Conservation (phyloP, 2,888 invertebrate genomes). For the Deilephila elpenor region DNA sequence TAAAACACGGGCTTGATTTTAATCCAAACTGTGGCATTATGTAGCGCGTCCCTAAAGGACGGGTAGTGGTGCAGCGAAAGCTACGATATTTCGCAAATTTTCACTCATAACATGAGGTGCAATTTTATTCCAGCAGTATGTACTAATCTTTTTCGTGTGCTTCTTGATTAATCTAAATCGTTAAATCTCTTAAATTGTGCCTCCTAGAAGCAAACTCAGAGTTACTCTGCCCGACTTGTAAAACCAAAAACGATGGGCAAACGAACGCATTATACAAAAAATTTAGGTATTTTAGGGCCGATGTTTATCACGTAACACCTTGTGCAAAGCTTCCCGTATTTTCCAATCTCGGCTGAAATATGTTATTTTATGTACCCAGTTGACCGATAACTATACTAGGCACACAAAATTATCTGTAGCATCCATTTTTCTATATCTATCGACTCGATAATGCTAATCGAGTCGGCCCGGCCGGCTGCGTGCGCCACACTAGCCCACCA, state of each 20-base stretch:
- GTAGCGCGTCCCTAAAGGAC: too few species aligned
- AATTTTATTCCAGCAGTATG: too few species aligned
- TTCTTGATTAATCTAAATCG: too few species aligned
- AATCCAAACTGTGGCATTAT: too few species aligned
- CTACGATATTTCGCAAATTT: too few species aligned
- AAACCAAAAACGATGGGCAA: neutral
- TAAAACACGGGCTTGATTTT: too few species aligned
- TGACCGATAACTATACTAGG: slow-evolving; percentile 35
- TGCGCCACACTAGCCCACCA: slow-evolving; percentile 72
- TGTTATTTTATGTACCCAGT: neutral
- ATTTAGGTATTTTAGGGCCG: neutral
- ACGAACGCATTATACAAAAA: neutral
- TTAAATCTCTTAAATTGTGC: too few species aligned
- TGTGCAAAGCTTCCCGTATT: neutral
- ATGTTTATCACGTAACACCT: neutral
- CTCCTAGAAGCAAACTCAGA: too few species aligned
- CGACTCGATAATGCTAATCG: slow-evolving; percentile 72
- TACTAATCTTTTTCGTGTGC: too few species aligned
- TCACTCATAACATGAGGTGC: too few species aligned
- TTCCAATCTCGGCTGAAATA: slow-evolving; percentile 3
- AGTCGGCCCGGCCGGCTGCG: slow-evolving; percentile 59
- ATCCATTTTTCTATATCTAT: slow-evolving; percentile 52
- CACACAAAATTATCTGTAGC: slow-evolving; percentile 32
- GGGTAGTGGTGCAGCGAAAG: too few species aligned
- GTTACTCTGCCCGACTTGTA: too few species aligned